A percentile compares a stretch with the other conserved stretches of the same genome.
These are phyloP conservation scores for Ceyx melanurus DNA, from an alignment of 2,113 vertebrate genomes.

Conservation along the genomic window DNA sequence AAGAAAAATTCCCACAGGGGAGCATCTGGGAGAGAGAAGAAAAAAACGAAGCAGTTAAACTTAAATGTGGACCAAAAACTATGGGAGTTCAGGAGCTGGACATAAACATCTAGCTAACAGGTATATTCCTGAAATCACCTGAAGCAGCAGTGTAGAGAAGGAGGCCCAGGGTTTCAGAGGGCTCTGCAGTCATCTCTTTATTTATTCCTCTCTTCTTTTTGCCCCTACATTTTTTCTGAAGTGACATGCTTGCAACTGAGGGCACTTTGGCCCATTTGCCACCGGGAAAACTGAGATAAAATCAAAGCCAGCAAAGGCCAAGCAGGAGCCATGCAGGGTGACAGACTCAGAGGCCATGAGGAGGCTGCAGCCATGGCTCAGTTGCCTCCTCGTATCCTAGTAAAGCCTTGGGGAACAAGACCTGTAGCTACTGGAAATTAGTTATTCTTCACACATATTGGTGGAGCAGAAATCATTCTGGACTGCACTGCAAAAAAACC, in stretches of 20 bases:
- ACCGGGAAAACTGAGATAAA: background rate
- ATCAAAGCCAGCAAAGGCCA: background rate
- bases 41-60: background rate
- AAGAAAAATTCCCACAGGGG: background rate
- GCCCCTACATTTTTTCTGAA: background rate
- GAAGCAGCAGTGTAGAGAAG: background rate
- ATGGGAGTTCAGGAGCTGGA: background rate
- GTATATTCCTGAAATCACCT: background rate
- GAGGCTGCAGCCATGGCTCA: background rate
- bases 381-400: background rate
- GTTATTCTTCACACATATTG: background rate
- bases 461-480: background rate
- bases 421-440: background rate
- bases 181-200: background rate
- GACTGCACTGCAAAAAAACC: background rate
- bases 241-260: background rate
- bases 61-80: background rate
- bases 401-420: background rate
- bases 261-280: background rate
- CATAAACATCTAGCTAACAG: background rate
- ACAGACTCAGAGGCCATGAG: fast-evolving
- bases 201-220: background rate
- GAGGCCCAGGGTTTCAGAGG: fast-evolving
- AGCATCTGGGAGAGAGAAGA: background rate
- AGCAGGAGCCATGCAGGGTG: background rate